Evolutionary conservation across 2,888 invertebrate genomes (phyloP), one percentile per base, ranked within the genome.

Genomic region (Latrodectus hesperus): DNA sequence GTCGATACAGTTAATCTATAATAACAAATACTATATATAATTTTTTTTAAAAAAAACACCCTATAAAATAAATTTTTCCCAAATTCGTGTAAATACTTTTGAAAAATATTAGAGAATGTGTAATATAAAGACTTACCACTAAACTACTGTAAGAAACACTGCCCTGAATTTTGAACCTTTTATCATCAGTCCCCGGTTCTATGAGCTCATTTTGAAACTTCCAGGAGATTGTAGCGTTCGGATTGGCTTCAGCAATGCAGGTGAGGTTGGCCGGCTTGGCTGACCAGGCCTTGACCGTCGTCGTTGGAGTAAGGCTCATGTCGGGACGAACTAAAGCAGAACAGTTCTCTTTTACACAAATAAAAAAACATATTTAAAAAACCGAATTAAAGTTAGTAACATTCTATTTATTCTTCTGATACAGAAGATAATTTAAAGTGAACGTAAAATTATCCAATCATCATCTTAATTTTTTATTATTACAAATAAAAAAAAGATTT

Each of bases 151-250:
- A 84, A 16, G 89, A 84, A 8, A 68, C 73, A 26, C 65, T 78
- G 9, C 85, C 88, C 16, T 74, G 84, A n/a, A 89, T 68, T 38
- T 38, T 68, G 60, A 84, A 88, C n/a, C 78, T 26, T 14, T 67
- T 71, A 70, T 88, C 79, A 38, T 38, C 38, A 38, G 38, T 38
- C n/a, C 22, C 80, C 0, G n/a, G 60, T 12, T 84, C 81, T 26
- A 89, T 87, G 14, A 64, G 88, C 52, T 93, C 87, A 5, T 91
- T 91, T 84, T 92, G 91, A 92, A 93, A 94, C 92, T 94, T 94
- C 97, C 97, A 98, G 91, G 95, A 95, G 90, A 98, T 96, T 9
- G 97, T 97, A 0, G 98, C 98, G 92, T 98, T 98, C 3, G 98
- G 98, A 91, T 98, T 95, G 26, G 94, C 93, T 92, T 96, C 96